Percentiles rank a stretch among this genome's conserved stretches.
phyloP scores from a whole-genome alignment of 2,113 vertebrate genomes.

The Cygnus buccinator region DNA sequence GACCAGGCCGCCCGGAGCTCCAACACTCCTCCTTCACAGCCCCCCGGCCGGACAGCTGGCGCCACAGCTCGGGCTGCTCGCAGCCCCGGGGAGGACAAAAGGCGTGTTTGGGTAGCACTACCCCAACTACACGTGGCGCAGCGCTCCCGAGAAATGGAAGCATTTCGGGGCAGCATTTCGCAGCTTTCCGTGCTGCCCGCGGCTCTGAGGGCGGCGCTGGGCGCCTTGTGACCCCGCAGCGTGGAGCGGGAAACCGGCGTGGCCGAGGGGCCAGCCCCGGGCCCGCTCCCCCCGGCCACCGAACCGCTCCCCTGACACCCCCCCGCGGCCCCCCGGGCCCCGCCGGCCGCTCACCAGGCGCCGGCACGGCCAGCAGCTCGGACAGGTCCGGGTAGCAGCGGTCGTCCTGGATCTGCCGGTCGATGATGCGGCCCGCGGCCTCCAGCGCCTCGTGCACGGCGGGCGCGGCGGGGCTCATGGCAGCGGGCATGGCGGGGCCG shows the following conservation, averaged over 20 bases:
- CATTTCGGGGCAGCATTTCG: too few relatives aligned
- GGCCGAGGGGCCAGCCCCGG: too few relatives aligned
- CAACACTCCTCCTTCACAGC: neutral
- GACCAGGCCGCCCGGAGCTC: neutral
- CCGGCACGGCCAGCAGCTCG: constrained; percentile 87
- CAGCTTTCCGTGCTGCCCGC: too few relatives aligned
- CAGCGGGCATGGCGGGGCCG: constrained; percentile 80
- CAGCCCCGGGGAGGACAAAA: neutral
- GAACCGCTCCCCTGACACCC: too few relatives aligned
- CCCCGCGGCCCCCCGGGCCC: too few relatives aligned
- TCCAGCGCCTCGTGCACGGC: constrained; percentile 87
- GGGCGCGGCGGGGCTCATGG: constrained; percentile 54
- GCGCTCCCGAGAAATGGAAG: too few relatives aligned
- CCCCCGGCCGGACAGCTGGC: rapidly evolving
- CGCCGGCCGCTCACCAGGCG: constrained; percentile 82
- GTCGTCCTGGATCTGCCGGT: constrained; percentile 89
- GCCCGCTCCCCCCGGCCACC: too few relatives aligned
- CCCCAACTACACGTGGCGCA: too few relatives aligned
- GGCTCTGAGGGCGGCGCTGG: too few relatives aligned
- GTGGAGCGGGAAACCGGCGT: too few relatives aligned
- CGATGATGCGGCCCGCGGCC: constrained; percentile 86
- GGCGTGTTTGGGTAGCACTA: rapidly evolving
- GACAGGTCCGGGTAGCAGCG: constrained; percentile 93
- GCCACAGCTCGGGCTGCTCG: neutral
- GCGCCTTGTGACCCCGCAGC: too few relatives aligned